Conservation (phyloP, 1,140 invertebrate species). For the Kradibia gibbosae region DNA sequence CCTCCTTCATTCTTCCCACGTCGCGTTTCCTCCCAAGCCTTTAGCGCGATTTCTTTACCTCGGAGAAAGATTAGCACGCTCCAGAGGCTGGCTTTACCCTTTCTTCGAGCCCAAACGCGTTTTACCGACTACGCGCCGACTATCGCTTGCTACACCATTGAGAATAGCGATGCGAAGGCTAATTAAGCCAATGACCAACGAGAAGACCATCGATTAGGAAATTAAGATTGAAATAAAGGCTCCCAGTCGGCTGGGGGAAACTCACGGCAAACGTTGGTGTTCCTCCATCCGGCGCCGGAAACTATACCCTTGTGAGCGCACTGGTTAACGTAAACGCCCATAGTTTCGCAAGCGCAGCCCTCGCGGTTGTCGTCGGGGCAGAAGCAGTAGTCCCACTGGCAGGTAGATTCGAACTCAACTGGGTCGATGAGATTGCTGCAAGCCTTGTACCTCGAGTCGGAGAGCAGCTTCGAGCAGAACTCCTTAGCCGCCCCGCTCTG, state of each 20-base stretch:
- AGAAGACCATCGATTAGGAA: too few species aligned
- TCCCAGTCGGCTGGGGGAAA: too few species aligned
- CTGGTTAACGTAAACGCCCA: slow-evolving; percentile 84
- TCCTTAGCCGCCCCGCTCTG: slow-evolving; percentile 72
- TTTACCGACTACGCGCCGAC: too few species aligned
- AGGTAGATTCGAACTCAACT: slow-evolving; percentile 76
- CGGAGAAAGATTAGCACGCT: too few species aligned
- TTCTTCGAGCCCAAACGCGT: too few species aligned
- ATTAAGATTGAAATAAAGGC: too few species aligned
- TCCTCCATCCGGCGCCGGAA: slow-evolving; percentile 80
- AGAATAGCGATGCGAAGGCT: too few species aligned
- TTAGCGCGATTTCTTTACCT: too few species aligned
- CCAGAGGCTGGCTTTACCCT: too few species aligned
- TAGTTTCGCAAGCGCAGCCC: slow-evolving; percentile 82
- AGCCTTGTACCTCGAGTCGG: slow-evolving; percentile 76
- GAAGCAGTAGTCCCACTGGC: slow-evolving; percentile 85
- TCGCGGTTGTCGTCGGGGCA: slow-evolving; percentile 75
- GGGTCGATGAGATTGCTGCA: slow-evolving; percentile 78
- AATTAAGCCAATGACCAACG: too few species aligned
- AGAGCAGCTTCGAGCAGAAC: slow-evolving; percentile 78
- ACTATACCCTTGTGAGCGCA: slow-evolving; percentile 79
- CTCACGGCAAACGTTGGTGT: slow-evolving; percentile 84
- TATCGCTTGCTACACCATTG: too few species aligned
- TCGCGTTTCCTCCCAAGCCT: too few species aligned
- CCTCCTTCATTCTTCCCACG: neutral